phyloP scores from a whole-genome alignment of 2,888 invertebrate species.

The Disparrhopalites patrizii region DNA sequence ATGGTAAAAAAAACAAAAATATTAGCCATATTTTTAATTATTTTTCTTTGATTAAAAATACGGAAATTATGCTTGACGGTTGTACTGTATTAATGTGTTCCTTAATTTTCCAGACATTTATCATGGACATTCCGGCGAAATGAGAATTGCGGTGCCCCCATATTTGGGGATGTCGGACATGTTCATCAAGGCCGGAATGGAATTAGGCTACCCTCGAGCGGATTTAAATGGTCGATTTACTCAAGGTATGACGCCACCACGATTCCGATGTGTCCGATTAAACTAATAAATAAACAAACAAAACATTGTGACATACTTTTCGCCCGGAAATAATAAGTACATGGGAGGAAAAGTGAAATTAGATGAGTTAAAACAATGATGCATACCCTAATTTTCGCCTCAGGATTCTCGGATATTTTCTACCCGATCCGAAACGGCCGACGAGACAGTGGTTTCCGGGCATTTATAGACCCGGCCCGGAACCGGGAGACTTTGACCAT shows the following conservation, averaged over 20 bases:
- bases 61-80: neutral
- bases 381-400: neutral
- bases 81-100: neutral
- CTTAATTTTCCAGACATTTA: slow-evolving; percentile 5
- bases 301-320: no score
- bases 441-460: slow-evolving; percentile 40
- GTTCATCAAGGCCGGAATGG: slow-evolving; percentile 28
- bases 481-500: slow-evolving; percentile 20
- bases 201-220: slow-evolving; percentile 25
- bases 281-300: no score
- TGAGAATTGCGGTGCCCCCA: slow-evolving; percentile 15
- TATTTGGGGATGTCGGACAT: slow-evolving; percentile 22
- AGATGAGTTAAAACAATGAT: no score
- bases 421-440: slow-evolving; percentile 43
- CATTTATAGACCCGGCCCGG: slow-evolving; percentile 32
- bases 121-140: slow-evolving; percentile 24
- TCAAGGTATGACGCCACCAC: no score
- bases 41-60: neutral
- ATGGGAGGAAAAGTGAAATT: no score
- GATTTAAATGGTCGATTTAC: slow-evolving; percentile 29
- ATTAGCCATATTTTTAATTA: neutral
- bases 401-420: slow-evolving; percentile 42
- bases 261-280: no score
- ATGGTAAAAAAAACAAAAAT: no score
- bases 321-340: no score